Base-by-base conservation (phyloP, 2,113 vertebrate genomes). In the Pelusios castaneus region DNA sequence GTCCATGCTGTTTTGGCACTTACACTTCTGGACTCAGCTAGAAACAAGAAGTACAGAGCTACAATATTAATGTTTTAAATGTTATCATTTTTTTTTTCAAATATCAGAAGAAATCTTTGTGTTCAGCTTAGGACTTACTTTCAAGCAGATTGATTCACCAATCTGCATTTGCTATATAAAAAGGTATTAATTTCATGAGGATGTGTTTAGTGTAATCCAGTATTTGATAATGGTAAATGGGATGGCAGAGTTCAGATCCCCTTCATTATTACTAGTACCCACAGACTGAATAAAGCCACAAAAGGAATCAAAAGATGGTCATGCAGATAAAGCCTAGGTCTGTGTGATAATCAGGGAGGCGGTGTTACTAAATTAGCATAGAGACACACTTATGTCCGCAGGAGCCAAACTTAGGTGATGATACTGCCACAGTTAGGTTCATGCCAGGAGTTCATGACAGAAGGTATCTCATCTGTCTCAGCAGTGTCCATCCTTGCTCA, bases 191-290 rank as follows among this genome's bases (percentile, higher is more conserved):
- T 16, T 76, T 31, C 17, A 88, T 31, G 29, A 92, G 1, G 51
- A 75, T 41, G 54, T 0, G 3, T 3, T 3, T 84, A 49, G 5
- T 82, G 19, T 85, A 88, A 91, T 73, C 55, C 16, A 56, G 0
- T 24, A 11, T 38, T 58, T 89, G 77, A 25, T 19, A 63, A 88
- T 85, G 80, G 73, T 29, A 0, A 0, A 34, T 9, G 34, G 29
- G 34, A 54, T 10, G 14, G 52, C 7, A 86, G 80, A 52, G 24
- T 80, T 43, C 70, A 73, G 10, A 6, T 45, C 22, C 14, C 75
- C 84, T 87, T 21, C 45, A 1, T 70, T 19, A 14, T 19, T 85
- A 16, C 56, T 52, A 41, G 14, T 0, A 1, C 38, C 8, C 73
- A 43, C n/a, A 60, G 77, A 51, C 38, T 34, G 12, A 76, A 76